phyloP scores from a whole-genome alignment of 92 coral and sea anemone species.

The Scolanthus callimorphus region DNA sequence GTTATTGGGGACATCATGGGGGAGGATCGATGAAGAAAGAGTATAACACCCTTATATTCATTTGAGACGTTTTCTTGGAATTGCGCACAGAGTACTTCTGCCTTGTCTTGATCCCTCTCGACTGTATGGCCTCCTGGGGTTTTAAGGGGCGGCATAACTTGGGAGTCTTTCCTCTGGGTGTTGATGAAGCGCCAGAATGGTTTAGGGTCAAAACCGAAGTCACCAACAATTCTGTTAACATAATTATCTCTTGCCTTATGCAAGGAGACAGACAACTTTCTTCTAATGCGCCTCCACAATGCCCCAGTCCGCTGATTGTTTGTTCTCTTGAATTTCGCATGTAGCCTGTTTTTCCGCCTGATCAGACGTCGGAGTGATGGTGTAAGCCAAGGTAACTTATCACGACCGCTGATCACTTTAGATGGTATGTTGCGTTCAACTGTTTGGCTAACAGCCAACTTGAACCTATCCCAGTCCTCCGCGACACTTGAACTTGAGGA shows the following conservation, averaged over 20 bases:
- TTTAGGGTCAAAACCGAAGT: slow-evolving; percentile 2
- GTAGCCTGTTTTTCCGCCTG: slow-evolving; percentile 4
- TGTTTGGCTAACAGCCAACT: not conserved
- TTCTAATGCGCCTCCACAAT: not conserved
- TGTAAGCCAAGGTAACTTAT: slow-evolving; percentile 3
- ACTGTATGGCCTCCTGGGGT: not conserved
- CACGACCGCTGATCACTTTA: not conserved
- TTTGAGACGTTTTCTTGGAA: not conserved
- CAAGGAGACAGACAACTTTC: not conserved
- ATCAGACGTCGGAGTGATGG: not conserved
- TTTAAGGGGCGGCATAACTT: slow-evolving; percentile 8
- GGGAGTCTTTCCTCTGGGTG: slow-evolving; percentile 13
- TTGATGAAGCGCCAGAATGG: slow-evolving; percentile 11
- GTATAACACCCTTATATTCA: not conserved
- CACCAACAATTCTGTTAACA: slow-evolving; percentile 6
- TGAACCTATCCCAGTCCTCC: not conserved
- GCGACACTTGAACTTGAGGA: no score
- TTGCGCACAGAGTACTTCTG: not conserved
- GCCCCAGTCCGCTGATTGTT: not conserved
- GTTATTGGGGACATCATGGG: not conserved
- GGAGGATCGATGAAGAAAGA: not conserved
- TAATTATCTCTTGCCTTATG: not conserved
- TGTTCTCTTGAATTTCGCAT: slow-evolving; percentile 2
- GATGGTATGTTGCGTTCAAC: not conserved
- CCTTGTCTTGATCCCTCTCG: not conserved